These are phyloP conservation scores for Cephus pulcher DNA, from an alignment of 2,888 invertebrate genomes.

Conservation along the genomic window DNA sequence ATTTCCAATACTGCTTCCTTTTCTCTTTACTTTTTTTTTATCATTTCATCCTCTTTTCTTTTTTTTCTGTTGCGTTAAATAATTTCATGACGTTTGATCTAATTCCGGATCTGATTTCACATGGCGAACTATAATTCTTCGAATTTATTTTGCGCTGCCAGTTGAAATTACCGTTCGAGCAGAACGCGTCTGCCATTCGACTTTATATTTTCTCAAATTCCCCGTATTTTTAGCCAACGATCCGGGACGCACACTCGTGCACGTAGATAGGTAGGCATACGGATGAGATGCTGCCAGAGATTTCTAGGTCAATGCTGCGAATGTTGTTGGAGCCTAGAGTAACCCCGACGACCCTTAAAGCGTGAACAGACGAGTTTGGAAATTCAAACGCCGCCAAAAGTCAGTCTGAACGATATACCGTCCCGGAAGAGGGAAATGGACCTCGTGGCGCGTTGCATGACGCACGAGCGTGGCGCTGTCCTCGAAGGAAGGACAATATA, in stretches of 20 bases:
- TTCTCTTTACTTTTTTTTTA: not conserved
- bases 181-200: not conserved
- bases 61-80: not conserved
- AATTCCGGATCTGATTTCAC: slow-evolving; percentile 5
- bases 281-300: not conserved
- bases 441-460: not conserved
- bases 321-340: slow-evolving; percentile 13
- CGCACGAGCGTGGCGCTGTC: not conserved
- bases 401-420: not conserved
- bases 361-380: not conserved
- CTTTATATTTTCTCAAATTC: not conserved
- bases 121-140: not conserved
- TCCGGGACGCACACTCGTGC: not conserved
- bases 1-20: not conserved
- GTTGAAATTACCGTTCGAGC: not conserved
- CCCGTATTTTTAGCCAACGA: not conserved
- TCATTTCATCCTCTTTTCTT: not conserved
- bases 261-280: not conserved
- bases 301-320: slow-evolving; percentile 49
- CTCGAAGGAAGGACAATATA: not conserved
- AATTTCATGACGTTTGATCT: not conserved
- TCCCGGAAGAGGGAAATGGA: not conserved
- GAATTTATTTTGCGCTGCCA: not conserved
- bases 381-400: not conserved
- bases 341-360: not conserved